Conservation (phyloP, 2,113 vertebrate species). For the Mesembrinibis cayennensis region DNA sequence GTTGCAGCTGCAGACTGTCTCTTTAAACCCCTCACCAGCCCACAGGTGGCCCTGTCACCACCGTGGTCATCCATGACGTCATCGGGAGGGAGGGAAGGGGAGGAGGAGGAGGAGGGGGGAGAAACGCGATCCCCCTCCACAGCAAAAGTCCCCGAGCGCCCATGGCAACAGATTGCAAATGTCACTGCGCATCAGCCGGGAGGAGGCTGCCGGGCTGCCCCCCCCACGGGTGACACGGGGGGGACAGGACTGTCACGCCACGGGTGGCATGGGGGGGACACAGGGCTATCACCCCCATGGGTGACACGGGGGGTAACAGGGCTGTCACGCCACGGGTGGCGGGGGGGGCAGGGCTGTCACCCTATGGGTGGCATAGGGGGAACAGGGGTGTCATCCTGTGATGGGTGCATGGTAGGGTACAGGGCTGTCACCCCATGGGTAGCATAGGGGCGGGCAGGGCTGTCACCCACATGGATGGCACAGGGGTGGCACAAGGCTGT, state of each 20-base stretch:
- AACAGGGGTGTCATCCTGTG: background rate
- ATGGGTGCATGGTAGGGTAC: background rate
- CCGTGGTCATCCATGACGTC: conserved; percentile 80
- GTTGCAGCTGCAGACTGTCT: conserved; percentile 63
- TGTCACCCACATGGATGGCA: background rate
- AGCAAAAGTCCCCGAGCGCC: conserved; percentile 78
- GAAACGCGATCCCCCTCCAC: conserved; percentile 65
- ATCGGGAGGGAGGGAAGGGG: conserved; percentile 58
- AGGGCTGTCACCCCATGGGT: background rate
- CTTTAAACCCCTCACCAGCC: conserved; percentile 80
- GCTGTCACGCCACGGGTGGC: background rate
- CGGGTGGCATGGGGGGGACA: background rate
- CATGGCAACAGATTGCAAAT: conserved; percentile 74
- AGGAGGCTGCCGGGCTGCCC: conserved; percentile 32
- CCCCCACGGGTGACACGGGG: background rate
- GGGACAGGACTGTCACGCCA: background rate
- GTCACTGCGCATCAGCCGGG: conserved; percentile 45
- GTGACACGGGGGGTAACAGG: background rate
- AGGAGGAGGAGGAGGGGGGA: conserved; percentile 23
- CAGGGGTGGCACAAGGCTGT: background rate
- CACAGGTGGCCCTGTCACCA: conserved; percentile 83
- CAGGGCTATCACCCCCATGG: background rate
- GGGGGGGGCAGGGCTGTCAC: background rate
- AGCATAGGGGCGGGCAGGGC: background rate
- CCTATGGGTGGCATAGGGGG: background rate